Base-by-base conservation (phyloP, 1,140 invertebrate genomes). In the Monomorium pharaonis region DNA sequence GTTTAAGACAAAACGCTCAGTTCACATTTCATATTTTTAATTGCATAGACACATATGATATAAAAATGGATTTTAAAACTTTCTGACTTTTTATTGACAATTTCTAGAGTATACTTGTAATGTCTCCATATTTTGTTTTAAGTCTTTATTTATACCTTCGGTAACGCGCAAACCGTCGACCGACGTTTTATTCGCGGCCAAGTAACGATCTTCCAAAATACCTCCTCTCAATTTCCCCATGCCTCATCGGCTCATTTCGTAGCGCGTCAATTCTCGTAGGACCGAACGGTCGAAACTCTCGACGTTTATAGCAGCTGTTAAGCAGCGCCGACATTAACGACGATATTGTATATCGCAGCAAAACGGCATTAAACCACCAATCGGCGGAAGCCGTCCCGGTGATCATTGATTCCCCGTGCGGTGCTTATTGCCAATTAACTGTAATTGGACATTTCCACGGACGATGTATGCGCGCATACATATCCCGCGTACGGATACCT, bases 341-440 rank as follows among this genome's bases (percentile, higher is more conserved):
- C 51, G 70, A 58, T 51, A 74, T 75, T 77, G 87, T 84, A 76
- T 84, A 76, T 60, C 74, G 37, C 51, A 78, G 47, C 60, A 60
- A 80, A 81, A 63, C 37, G 33, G 51, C 49, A 84, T 87, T 89
- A 91, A 88, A 88, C 58, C 70, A 56, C 47, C 37, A 77, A 51
- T 27, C 44, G 56, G 12, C 30, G 51, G 63, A 42, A 33, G 54
- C 74, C 33, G 51, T 44, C 12, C 18, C 24, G 70, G 37, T 24
- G 84, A 86, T 86, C 86, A 81, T 83, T 75, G 86, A 88, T 88
- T 86, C 76, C 76, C 69, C 24, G 27, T 27, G 60, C 84, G 47
- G 84, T 86, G 84, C 67, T 88, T 88, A 88, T 88, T 86, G 76
- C 67, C 76, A 88, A 80, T 86, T 88, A 88, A 86, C 84, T 54